Percentiles rank a stretch among this genome's conserved stretches.
phyloP scores from a whole-genome alignment of 1,140 invertebrate genomes.

The Temnothorax curvispinosus region DNA sequence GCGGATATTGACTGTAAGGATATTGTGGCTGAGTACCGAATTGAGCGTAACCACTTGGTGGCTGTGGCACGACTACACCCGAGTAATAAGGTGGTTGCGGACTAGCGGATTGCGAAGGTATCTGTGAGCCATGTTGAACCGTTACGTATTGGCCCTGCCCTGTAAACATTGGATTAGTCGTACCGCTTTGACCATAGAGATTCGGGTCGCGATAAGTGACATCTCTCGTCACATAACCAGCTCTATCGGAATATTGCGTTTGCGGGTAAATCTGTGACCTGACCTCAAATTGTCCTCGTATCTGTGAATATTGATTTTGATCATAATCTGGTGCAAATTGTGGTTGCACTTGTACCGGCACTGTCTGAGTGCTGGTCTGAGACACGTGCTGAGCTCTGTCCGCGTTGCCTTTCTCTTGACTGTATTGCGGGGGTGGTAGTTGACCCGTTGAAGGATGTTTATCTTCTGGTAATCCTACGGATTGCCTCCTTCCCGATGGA shows the following conservation, averaged over 20 bases:
- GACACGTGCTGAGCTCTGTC: constrained; percentile 80
- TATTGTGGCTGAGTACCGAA: constrained; percentile 77
- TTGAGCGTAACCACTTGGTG: constrained; percentile 77
- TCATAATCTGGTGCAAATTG: constrained; percentile 81
- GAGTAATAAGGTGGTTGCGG: constrained; percentile 81
- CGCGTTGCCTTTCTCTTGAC: constrained; percentile 75
- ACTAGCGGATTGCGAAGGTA: constrained; percentile 79
- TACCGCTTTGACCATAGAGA: constrained; percentile 77
- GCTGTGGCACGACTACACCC: constrained; percentile 76
- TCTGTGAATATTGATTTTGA: constrained; percentile 82
- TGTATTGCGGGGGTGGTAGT: constrained; percentile 77
- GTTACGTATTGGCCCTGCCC: constrained; percentile 82
- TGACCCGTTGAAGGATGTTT: constrained; percentile 78
- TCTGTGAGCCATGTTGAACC: constrained; percentile 78
- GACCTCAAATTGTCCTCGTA: constrained; percentile 80
- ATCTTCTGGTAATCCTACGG: constrained; percentile 77
- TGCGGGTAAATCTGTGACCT: constrained; percentile 81
- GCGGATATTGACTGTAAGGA: constrained; percentile 82
- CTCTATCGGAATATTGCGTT: constrained; percentile 79
- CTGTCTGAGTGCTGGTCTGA: constrained; percentile 79
- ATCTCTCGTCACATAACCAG: constrained; percentile 82
- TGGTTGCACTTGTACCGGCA: constrained; percentile 81
- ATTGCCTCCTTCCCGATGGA: constrained; percentile 73
- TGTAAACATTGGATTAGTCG: constrained; percentile 77
- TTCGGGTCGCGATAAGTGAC: constrained; percentile 78